A percentile compares a stretch with the other conserved stretches of the same genome.
Evolutionary conservation across 2,113 vertebrate genomes (phyloP).

Genomic region (Clarias macrocephalus): DNA sequence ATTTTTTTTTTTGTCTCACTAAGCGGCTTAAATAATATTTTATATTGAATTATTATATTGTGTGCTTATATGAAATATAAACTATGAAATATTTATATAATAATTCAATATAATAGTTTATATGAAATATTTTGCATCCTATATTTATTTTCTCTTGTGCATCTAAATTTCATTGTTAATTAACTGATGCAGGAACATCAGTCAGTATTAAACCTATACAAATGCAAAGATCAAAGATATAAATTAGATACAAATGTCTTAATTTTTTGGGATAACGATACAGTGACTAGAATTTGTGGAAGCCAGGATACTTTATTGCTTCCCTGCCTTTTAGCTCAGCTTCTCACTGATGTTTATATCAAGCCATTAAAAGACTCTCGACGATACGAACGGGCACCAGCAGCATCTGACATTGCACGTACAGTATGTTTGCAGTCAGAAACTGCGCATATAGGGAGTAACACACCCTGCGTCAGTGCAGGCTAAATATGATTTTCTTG

Average conservation of each 20-base stretch:
- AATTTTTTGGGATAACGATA: neutral
- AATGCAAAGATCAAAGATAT: neutral
- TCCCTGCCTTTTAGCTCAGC: neutral
- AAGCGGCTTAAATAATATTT: neutral
- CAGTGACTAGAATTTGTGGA: neutral
- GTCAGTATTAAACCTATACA: neutral
- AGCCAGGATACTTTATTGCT: neutral
- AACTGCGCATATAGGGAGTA: neutral
- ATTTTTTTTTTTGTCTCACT: neutral
- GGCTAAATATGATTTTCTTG: conserved; percentile 1
- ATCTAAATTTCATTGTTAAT: neutral
- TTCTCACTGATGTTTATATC: neutral
- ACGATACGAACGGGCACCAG: neutral
- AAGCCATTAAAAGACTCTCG: neutral
- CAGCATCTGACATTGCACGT: neutral
- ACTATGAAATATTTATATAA: neutral
- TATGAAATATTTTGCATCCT: too few relatives aligned
- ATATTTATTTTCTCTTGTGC: neutral
- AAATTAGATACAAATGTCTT: neutral
- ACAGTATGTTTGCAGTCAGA: neutral
- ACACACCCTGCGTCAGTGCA: neutral
- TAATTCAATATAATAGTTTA: too few relatives aligned
- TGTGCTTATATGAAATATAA: neutral
- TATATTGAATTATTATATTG: neutral
- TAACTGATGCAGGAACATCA: neutral